Evolutionary conservation across 1,140 invertebrate genomes (phyloP).

Genomic region (Drosophila pallidifrons): DNA sequence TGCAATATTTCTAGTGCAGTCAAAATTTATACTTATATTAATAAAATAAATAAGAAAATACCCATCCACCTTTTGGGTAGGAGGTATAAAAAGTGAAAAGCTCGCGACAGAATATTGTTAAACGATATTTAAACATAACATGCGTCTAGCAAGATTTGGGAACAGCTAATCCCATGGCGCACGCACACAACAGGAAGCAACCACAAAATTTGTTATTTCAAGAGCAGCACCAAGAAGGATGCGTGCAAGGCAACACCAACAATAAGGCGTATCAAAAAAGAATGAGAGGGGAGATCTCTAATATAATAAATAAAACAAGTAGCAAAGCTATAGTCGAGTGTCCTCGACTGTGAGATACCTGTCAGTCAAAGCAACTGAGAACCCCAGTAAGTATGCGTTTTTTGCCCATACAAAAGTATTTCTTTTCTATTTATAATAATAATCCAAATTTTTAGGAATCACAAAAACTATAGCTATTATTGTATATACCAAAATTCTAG

Average conservation of each 20-base stretch:
- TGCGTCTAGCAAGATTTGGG: constrained; percentile 40
- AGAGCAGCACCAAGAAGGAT: constrained; percentile 63
- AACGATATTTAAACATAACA: constrained; percentile 78
- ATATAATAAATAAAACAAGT: constrained; percentile 64
- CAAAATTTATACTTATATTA: too few species aligned
- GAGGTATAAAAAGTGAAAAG: constrained; percentile 39
- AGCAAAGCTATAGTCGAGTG: too few species aligned
- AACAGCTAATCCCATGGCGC: constrained; percentile 72
- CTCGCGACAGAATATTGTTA: constrained; percentile 76
- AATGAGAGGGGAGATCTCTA: constrained; percentile 40
- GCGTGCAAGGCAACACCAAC: constrained; percentile 60
- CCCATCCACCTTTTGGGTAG: too few species aligned
- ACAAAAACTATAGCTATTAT: too few species aligned
- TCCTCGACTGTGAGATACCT: too few species aligned
- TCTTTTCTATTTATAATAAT: too few species aligned
- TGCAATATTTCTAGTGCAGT: too few species aligned
- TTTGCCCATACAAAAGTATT: too few species aligned
- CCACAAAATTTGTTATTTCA: constrained; percentile 81
- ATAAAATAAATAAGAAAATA: neutral
- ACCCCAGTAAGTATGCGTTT: too few species aligned
- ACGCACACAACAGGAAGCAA: constrained; percentile 79
- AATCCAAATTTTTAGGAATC: too few species aligned
- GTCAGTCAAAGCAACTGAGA: too few species aligned
- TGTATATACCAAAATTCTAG: too few species aligned
- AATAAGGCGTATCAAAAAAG: constrained; percentile 60